Evolutionary conservation across 2,797 vertebrate species (phyloP), one percentile per base, ranked within the genome.

Genomic region (Knipowitschia caucasica): DNA sequence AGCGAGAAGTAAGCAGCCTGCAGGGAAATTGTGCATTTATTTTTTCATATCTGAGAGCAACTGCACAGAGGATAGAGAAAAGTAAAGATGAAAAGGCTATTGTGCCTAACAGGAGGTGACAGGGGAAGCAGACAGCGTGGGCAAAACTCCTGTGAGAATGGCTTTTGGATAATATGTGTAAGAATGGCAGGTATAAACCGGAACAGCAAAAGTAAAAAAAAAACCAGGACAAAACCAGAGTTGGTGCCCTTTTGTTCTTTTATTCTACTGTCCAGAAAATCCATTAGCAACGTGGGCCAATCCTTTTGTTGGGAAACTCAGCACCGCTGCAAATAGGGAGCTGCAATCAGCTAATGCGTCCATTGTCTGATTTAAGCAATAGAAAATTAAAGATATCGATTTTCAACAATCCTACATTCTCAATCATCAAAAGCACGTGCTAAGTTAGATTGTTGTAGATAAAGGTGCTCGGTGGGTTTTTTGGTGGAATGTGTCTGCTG

Each of bases 281-380:
- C 86, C 67, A 66, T 85, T 84, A 85, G 77, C 68, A 69, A 79
- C 75, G 73, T 78, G 71, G 73, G 66, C 68, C 86, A 85, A 89
- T 86, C 84, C 79, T 62, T 74, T 78, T 63, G 73, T 59, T 62
- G 63, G 65, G 71, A 80, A 78, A 66, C 62, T 58, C 65, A 67
- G 67, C 66, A 78, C 73, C 71, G 77, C 50, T 67, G 78, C 73
- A 79, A 87, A 87, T 81, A 65, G 73, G 83, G 62, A 68, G 67
- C 56, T 56, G 64, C 77, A 84, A 76, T 61, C 66, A 53, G 73
- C 82, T 89, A 88, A 89, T 86, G 83, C 64, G 67, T 27, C 71
- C 69, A 73, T 86, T 80, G 80, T 83, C 60, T 78, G 67, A 75
- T 74, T 73, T 67, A 75, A 80, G 64, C 71, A 67, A 82, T 71